phyloP scores from a whole-genome alignment of 2,888 invertebrate species.

The Muschampia plurimacula region DNA sequence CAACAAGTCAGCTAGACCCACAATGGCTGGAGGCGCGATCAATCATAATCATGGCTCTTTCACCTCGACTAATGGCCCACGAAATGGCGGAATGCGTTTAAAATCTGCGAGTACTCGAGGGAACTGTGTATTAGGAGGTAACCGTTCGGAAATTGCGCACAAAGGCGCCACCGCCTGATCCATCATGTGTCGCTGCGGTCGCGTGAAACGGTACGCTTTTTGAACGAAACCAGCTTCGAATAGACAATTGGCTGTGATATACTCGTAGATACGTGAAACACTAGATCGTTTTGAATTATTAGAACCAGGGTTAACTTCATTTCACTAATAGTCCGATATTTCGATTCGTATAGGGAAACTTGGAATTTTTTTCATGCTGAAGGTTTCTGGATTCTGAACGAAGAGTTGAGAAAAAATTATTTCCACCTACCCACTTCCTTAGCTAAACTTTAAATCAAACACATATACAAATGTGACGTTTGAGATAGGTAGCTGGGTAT shows the following conservation, averaged over 20 bases:
- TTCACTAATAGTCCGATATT: too few species aligned
- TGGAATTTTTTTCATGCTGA: too few species aligned
- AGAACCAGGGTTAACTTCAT: slow-evolving; percentile 2
- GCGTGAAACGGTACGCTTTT: slow-evolving; percentile 18
- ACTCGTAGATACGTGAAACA: background rate
- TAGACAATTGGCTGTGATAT: slow-evolving; percentile 39
- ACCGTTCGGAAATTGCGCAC: slow-evolving; percentile 79
- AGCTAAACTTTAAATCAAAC: too few species aligned
- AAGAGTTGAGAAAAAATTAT: too few species aligned
- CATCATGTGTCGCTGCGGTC: slow-evolving; percentile 70
- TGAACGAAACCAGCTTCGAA: slow-evolving; percentile 35
- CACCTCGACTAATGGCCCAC: slow-evolving; percentile 83
- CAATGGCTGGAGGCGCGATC: slow-evolving; percentile 74
- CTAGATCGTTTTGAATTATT: slow-evolving; percentile 42
- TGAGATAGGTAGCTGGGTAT: slow-evolving; percentile 16
- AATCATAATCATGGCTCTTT: slow-evolving; percentile 85
- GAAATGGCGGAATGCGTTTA: slow-evolving; percentile 82
- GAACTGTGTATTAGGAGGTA: slow-evolving; percentile 74
- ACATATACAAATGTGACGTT: slow-evolving; percentile 24
- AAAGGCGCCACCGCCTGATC: slow-evolving; percentile 72
- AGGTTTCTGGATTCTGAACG: too few species aligned
- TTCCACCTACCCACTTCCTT: too few species aligned
- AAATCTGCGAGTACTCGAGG: slow-evolving; percentile 72
- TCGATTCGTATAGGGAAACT: too few species aligned
- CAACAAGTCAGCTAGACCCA: slow-evolving; percentile 58